Evolutionary conservation across 2,113 vertebrate species (phyloP).

Genomic region (Xenopus laevis): DNA sequence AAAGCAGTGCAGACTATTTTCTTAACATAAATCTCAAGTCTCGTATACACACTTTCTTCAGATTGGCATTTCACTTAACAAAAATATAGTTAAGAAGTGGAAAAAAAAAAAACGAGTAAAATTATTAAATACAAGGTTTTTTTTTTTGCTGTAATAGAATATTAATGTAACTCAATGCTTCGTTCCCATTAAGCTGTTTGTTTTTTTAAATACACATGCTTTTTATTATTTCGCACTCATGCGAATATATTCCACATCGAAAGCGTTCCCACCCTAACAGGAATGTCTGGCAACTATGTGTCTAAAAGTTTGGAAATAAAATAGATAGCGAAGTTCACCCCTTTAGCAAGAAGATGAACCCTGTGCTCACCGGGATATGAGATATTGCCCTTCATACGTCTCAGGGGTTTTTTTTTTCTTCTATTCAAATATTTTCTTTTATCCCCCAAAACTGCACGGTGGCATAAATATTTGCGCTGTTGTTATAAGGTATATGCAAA

Average conservation of each 20-base stretch:
- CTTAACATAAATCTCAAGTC: slow-evolving; percentile 74
- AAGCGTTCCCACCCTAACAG: slow-evolving; percentile 74
- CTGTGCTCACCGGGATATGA: no score
- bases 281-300: slow-evolving; percentile 69
- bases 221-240: slow-evolving; percentile 82
- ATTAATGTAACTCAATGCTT: slow-evolving; percentile 76
- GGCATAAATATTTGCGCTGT: no score
- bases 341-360: no score
- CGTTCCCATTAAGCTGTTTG: slow-evolving; percentile 76
- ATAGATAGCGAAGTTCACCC: slow-evolving; percentile 12
- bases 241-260: slow-evolving; percentile 77
- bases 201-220: slow-evolving; percentile 78
- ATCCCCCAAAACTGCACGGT: no score
- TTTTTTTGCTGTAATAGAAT: slow-evolving; percentile 80
- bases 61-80: slow-evolving; percentile 66
- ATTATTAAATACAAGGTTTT: slow-evolving; percentile 79
- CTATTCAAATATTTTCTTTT: no score
- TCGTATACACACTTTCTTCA: slow-evolving; percentile 63
- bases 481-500: no score
- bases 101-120: slow-evolving; percentile 55
- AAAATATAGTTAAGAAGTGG: slow-evolving; percentile 67
- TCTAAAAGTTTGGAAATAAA: slow-evolving; percentile 58
- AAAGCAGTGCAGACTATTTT: slow-evolving; percentile 63
- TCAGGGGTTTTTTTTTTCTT: no score
- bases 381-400: no score